These are phyloP conservation scores for Melanargia galathea DNA, from an alignment of 2,888 invertebrate genomes.

Conservation along the genomic window DNA sequence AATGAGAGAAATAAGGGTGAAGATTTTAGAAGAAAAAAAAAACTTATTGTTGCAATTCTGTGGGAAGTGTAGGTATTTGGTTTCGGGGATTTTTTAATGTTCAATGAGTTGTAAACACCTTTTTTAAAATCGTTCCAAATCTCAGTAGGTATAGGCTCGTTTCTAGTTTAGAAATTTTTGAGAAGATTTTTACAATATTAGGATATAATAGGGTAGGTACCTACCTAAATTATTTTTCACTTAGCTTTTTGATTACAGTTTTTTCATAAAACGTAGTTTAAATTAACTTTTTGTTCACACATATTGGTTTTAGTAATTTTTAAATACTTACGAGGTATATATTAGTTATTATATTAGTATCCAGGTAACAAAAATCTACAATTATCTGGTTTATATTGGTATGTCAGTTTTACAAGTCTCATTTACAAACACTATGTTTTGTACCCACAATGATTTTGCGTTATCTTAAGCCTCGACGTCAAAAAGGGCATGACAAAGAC, in stretches of 20 bases:
- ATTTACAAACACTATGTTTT: slow-evolving; percentile 6
- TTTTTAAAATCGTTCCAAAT: slow-evolving; percentile 9
- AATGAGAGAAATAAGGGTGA: slow-evolving; percentile 36
- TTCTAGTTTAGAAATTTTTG: neutral
- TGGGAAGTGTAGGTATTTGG: slow-evolving; percentile 43
- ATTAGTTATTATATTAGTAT: too few species aligned
- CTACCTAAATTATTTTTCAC: too few species aligned
- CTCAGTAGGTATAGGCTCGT: neutral
- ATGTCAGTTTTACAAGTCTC: neutral
- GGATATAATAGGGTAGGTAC: too few species aligned
- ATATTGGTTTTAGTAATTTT: too few species aligned
- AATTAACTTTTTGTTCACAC: too few species aligned
- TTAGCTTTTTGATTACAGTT: too few species aligned
- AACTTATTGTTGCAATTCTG: slow-evolving; percentile 35
- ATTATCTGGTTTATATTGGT: neutral
- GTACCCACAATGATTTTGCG: slow-evolving; percentile 23
- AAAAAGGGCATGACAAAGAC: slow-evolving; percentile 7
- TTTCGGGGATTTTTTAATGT: slow-evolving; percentile 41
- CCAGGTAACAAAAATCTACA: too few species aligned
- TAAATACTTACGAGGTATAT: too few species aligned
- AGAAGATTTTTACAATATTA: neutral
- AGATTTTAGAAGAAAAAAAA: slow-evolving; percentile 27
- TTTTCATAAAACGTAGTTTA: too few species aligned
- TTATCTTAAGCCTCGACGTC: slow-evolving; percentile 1
- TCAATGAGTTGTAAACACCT: slow-evolving; percentile 49